Evolutionary conservation across 2,888 invertebrate species (phyloP).

Genomic region (Candidula unifasciata): DNA sequence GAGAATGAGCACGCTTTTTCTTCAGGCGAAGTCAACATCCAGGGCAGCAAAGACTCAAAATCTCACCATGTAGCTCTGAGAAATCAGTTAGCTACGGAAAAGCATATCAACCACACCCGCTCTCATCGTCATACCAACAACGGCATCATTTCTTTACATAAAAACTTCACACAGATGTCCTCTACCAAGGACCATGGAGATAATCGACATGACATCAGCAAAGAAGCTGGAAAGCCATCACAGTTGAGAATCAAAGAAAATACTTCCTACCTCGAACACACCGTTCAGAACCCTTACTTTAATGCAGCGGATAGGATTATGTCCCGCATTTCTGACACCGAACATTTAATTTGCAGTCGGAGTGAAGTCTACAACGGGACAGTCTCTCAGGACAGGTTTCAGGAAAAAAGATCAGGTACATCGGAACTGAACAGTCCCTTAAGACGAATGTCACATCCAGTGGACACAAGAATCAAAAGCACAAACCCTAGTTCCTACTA

Average conservation of each 20-base stretch:
- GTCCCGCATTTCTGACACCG: constrained; percentile 36
- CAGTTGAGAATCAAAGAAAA: not conserved
- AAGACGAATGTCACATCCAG: constrained; percentile 30
- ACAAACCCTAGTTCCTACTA: not conserved
- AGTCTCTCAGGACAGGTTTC: not conserved
- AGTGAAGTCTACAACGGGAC: not conserved
- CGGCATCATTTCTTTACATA: not conserved
- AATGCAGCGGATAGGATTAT: constrained; percentile 33
- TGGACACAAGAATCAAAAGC: constrained; percentile 17
- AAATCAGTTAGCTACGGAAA: constrained; percentile 18
- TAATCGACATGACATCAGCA: not conserved
- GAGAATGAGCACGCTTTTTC: not conserved
- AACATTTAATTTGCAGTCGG: not conserved
- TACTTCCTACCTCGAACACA: not conserved
- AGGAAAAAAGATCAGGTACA: not conserved
- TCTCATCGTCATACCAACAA: not conserved
- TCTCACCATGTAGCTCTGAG: not conserved
- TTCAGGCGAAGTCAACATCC: not conserved
- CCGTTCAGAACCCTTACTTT: constrained; percentile 18
- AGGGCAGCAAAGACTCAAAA: not conserved
- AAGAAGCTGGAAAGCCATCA: not conserved
- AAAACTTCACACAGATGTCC: not conserved
- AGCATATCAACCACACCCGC: not conserved
- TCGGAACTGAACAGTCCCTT: not conserved
- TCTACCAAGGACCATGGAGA: not conserved